These are phyloP conservation scores for Trachelus tabidus DNA, from an alignment of 2,888 invertebrate species.

Conservation along the genomic window DNA sequence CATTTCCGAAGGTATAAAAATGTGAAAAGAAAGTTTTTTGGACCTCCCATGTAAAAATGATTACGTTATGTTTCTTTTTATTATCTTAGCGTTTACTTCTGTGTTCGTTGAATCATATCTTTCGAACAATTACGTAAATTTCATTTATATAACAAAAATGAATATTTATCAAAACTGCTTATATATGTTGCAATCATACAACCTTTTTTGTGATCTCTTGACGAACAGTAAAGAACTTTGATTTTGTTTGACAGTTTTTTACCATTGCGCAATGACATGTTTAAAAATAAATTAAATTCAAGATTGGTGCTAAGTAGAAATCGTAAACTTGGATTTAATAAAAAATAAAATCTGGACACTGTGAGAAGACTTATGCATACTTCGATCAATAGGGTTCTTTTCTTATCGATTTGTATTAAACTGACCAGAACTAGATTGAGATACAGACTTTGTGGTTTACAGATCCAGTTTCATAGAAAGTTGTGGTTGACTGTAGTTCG, in stretches of 20 bases:
- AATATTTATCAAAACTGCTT: neutral
- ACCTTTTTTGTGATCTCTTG: neutral
- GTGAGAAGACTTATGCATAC: too few relatives aligned
- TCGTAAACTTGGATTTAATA: too few relatives aligned
- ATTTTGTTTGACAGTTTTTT: neutral
- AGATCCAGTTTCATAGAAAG: slow-evolving; percentile 32
- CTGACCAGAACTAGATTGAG: neutral
- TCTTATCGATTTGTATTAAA: neutral
- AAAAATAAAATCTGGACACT: too few relatives aligned
- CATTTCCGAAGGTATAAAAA: neutral
- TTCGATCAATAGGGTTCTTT: neutral
- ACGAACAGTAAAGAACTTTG: neutral
- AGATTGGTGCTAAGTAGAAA: too few relatives aligned
- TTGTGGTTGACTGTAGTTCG: slow-evolving; percentile 29
- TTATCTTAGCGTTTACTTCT: neutral
- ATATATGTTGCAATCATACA: neutral
- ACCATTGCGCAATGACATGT: neutral
- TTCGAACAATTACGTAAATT: neutral
- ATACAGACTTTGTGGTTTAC: slow-evolving; percentile 15
- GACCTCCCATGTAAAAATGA: neutral
- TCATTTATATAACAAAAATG: neutral
- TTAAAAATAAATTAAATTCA: neutral
- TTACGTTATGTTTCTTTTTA: neutral
- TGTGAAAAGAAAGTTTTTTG: neutral
- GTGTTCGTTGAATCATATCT: neutral